phyloP scores from a whole-genome alignment of 2,888 invertebrate species.

The Myopa testacea region DNA sequence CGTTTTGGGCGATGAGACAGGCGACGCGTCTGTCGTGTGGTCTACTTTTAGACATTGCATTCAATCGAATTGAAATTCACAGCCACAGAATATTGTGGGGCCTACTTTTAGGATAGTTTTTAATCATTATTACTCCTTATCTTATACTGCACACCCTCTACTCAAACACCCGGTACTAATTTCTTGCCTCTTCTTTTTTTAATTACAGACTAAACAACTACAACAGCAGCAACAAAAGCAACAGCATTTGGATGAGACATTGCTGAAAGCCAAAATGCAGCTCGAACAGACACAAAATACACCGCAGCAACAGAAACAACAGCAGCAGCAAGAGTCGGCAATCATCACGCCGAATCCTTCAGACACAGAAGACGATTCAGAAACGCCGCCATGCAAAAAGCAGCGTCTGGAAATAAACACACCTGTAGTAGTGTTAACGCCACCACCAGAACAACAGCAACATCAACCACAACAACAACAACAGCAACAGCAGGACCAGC shows the following conservation, averaged over 20 bases:
- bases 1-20: not conserved
- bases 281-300: not conserved
- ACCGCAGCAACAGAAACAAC: slow-evolving; percentile 34
- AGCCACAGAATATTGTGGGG: too few relatives aligned
- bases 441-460: slow-evolving; percentile 62
- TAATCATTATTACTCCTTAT: too few relatives aligned
- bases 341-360: slow-evolving; percentile 85
- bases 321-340: slow-evolving; percentile 50
- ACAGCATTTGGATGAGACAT: slow-evolving; percentile 43
- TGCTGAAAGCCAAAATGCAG: slow-evolving; percentile 46
- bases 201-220: slow-evolving; percentile 46
- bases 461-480: slow-evolving; percentile 69
- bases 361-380: slow-evolving; percentile 81
- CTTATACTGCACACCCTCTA: too few relatives aligned
- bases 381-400: slow-evolving; percentile 70
- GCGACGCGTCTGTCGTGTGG: rapidly evolving
- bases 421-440: slow-evolving; percentile 60
- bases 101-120: too few relatives aligned
- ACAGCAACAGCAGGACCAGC: slow-evolving; percentile 76
- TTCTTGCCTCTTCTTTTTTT: slow-evolving; percentile 26
- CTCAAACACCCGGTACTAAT: not conserved
- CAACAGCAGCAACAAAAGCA: slow-evolving; percentile 37
- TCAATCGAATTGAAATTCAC: not conserved
- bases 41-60: not conserved
- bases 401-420: slow-evolving; percentile 57